Base-by-base conservation (phyloP, 2,888 invertebrate genomes). In the Cancer borealis region DNA sequence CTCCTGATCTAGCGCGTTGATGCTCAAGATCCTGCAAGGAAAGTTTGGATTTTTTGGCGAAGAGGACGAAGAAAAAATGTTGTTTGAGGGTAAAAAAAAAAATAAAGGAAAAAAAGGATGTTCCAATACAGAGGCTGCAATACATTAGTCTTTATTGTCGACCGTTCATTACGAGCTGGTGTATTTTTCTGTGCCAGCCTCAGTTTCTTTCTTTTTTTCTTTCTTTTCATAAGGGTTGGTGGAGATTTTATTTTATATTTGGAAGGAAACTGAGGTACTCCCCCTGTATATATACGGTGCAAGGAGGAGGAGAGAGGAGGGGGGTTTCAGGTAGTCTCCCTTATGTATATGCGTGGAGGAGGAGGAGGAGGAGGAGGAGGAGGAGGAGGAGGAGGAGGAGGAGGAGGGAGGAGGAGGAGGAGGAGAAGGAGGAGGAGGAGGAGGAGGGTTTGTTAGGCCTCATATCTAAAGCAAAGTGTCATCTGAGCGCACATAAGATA, bases 91-190 rank as follows among this genome's bases (percentile, higher is more conserved):
- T 30, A 54, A 54, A 49, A 45, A 49, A 47, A 46, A 47, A 54
- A 10, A 49, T 14, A 30, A 26, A n/a, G n/a, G n/a, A 30, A 90
- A 49, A 54, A 90, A 54, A 10, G 89, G 54, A 90, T 49, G 49
- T 14, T 54, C 46, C 88, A 88, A 47, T 88, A 88, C 46, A 49
- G 46, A 88, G 46, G 46, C 88, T n/a, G 47, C 47, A 88, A 49
- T 88, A 49, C 88, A 88, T 79, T 79, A 30, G 79, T 79, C 79
- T 79, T 79, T 79, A 79, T 79, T 79, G 79, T 79, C 79, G 21
- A 30, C 26, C 79, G 79, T 79, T 79, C 79, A 79, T 30, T 79
- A 79, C 79, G 30, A 26, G 79, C 30, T 79, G 79, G 79, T 30
- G 30, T 47, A 88, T 88, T 88, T 47, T 88, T 49, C 88, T 26